Base-by-base conservation (phyloP, 1,140 invertebrate genomes). In the Mizuhopecten yessoensis region DNA sequence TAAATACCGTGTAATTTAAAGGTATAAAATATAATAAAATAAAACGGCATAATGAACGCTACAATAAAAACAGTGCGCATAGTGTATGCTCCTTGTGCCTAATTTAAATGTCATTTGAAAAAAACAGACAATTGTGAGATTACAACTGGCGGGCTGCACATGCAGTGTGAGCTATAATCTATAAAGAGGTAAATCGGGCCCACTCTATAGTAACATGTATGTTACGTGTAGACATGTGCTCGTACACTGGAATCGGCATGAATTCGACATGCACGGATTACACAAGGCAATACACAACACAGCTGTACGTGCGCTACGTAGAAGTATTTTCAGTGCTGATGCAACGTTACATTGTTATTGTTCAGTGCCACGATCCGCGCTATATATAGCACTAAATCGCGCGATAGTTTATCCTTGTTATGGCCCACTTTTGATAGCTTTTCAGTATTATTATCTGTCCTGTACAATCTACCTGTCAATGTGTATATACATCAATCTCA, bases 281-380 rank as follows among this genome's bases (percentile, higher is more conserved):
- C 23, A 75, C 57, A 75, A 75, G 57, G 57, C 57, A 75, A 75
- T 75, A 75, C 57, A 75, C 57, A 75, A 29, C 23, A 75, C 57
- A 75, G 57, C 57, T 75, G 57, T 75, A 75, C n/a, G 57, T 29
- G 57, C 57, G 57, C 29, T 75, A 75, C 57, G 57, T 75, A 29
- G n/a, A 75, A n/a, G 15, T 75, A 75, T 75, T 75, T 75, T 75
- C 23, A 75, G 57, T 29, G 57, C 57, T 75, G 57, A 75, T 75
- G 57, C 57, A 75, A 75, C 57, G n/a, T n/a, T 75, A 5, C 57
- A 75, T 75, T 75, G 57, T 75, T 75, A 75, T 29, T 9, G n/a
- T 29, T 3, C 13, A n/a, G n/a, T n/a, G 57, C 57, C 57, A 75
- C 57, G 57, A 75, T 75, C 23, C 17, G 57, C 3, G 57, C n/a